Evolutionary conservation across 2,888 invertebrate genomes (phyloP), one percentile per base, ranked within the genome.

Genomic region (Mactromeris polynyma): DNA sequence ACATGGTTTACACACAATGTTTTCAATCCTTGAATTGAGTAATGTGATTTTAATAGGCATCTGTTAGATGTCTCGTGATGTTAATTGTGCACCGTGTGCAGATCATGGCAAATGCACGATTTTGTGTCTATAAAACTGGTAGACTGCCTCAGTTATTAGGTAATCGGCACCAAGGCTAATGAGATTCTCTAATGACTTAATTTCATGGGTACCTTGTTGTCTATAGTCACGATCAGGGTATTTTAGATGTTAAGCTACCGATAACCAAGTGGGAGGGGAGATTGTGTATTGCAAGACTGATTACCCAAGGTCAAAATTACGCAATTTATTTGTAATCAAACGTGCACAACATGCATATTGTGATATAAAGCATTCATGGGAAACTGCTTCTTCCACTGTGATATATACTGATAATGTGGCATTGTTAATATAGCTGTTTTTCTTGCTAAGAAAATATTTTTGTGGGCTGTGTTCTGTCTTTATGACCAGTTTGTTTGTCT

Each of bases 191-290:
- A 73, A 33, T 73, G 36, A 36, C 36, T 73, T 73, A 73, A 73
- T 73, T 73, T 73, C 33, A 11, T 33, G 19, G 73, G 73, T 73
- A 11, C 73, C 73, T 73, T 17, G 19, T 19, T 33, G 73, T 73
- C 73, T 73, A 73, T 73, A 73, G 73, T 36, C 19, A 73, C 33
- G 36, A 73, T 73, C 33, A 73, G 33, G 33, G 73, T 17, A 4
- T 17, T 33, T 33, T 33, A 36, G 73, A 73, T 73, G 73, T 73
- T 73, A 36, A 73, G 33, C 26, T 73, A 3, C 36, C 17, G 73
- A 73, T 33, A 73, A 73, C 11, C 17, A 73, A 73, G 73, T 73
- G 73, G 73, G 73, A 36, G 73, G 73, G 73, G 73, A 33, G 19
- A 36, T 36, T 73, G 36, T 73, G 33, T 73, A 33, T 33, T 31